Conservation (phyloP, 2,797 vertebrate genomes). For the Muscicapa striata region DNA sequence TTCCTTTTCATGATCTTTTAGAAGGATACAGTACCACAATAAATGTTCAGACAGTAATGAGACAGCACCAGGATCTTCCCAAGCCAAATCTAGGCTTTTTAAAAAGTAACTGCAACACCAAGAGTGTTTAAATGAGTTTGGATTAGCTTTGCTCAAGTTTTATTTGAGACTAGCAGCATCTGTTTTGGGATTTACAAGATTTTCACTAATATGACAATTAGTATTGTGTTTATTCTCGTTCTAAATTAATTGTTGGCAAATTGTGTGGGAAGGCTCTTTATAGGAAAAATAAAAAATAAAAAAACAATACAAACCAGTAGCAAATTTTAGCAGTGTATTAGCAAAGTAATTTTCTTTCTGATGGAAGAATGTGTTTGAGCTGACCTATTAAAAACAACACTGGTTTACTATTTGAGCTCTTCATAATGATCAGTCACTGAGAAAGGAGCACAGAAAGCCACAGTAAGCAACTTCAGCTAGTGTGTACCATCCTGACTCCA, state of each 20-base stretch:
- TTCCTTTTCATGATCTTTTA: background rate
- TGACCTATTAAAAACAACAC: background rate
- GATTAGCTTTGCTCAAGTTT: background rate
- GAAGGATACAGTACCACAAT: background rate
- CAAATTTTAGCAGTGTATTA: background rate
- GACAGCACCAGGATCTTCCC: background rate
- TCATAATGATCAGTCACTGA: background rate
- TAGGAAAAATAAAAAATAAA: background rate
- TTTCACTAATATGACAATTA: background rate
- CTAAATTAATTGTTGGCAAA: background rate
- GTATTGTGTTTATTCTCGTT: background rate
- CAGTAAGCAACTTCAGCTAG: background rate
- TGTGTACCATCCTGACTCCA: background rate
- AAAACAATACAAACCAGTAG: background rate
- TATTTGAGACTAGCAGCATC: background rate
- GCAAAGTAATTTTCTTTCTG: background rate
- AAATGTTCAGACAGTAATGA: background rate
- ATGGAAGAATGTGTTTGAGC: background rate
- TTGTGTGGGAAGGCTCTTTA: background rate
- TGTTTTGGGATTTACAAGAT: background rate
- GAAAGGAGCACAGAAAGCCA: background rate
- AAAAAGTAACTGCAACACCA: background rate
- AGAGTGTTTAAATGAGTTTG: background rate
- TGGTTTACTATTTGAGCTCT: background rate
- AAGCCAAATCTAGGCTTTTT: background rate